Evolutionary conservation across 2,888 invertebrate genomes (phyloP).

Genomic region (Dastarcus helophoroides): DNA sequence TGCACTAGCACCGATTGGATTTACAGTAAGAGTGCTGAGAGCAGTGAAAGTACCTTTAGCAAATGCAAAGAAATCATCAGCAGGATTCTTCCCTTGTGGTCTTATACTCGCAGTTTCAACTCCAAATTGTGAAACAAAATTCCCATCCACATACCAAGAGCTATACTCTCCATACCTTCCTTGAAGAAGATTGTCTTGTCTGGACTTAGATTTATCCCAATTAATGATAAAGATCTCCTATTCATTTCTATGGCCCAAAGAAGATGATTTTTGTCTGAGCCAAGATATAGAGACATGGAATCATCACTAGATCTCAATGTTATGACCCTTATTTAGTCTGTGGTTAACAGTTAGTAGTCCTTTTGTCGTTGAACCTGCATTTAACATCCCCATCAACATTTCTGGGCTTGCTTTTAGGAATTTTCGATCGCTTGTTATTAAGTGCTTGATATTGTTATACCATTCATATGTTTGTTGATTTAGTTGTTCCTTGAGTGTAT

Average conservation of each 20-base stretch:
- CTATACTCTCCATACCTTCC: constrained; percentile 16
- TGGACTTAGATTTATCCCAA: constrained; percentile 15
- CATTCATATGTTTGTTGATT: constrained; percentile 2
- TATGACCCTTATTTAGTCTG: constrained; percentile 8
- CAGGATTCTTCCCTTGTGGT: constrained; percentile 16
- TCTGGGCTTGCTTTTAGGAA: constrained; percentile 14
- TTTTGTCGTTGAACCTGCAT: constrained; percentile 17
- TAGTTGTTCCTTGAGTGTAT: neutral
- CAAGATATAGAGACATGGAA: constrained; percentile 13
- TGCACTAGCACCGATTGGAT: constrained; percentile 15
- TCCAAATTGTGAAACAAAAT: constrained; percentile 18
- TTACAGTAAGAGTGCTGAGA: constrained; percentile 12
- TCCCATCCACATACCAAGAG: constrained; percentile 18
- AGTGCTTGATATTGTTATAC: neutral
- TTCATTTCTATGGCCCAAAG: constrained; percentile 2
- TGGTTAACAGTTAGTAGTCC: constrained; percentile 13
- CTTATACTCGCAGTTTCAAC: constrained; percentile 15
- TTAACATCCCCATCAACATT: constrained; percentile 22
- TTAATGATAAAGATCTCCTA: too few relatives aligned
- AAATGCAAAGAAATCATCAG: too few relatives aligned
- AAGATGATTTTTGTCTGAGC: neutral
- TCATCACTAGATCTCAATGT: constrained; percentile 13
- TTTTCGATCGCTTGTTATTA: constrained; percentile 4
- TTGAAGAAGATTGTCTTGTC: constrained; percentile 16
- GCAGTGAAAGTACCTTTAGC: constrained; percentile 14